Evolutionary conservation across 2,888 invertebrate species (phyloP).

Genomic region (Spialia ferax): DNA sequence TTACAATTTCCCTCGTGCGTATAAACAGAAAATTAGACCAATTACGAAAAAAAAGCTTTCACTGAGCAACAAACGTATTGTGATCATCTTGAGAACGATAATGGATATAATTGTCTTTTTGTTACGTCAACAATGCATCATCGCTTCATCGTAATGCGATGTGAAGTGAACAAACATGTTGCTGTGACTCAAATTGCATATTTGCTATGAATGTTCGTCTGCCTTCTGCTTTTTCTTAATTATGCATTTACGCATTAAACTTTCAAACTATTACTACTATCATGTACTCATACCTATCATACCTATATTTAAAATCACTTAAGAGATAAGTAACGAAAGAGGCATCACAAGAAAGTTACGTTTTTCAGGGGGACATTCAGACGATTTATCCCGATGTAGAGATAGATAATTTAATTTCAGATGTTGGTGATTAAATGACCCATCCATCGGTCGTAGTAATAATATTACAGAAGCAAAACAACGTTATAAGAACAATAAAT

Average conservation of each 20-base stretch:
- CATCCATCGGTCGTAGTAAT: no score
- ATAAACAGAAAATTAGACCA: slow-evolving; percentile 57
- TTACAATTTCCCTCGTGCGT: slow-evolving; percentile 47
- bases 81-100: slow-evolving; percentile 49
- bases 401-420: no score
- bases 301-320: no score
- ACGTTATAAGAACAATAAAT: neutral
- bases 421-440: no score
- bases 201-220: slow-evolving; percentile 9
- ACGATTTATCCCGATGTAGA: no score
- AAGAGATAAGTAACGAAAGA: no score
- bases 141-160: slow-evolving; percentile 39
- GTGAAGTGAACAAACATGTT: slow-evolving; percentile 31
- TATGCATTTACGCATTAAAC: no score
- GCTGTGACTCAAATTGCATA: slow-evolving; percentile 29
- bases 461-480: no score
- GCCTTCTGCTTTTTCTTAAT: neutral
- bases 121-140: slow-evolving; percentile 50
- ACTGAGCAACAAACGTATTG: slow-evolving; percentile 50
- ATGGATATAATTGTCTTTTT: slow-evolving; percentile 50
- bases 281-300: no score
- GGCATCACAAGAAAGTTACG: no score
- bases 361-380: no score
- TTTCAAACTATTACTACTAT: no score
- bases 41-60: slow-evolving; percentile 63